A percentile compares a stretch with the other conserved stretches of the same genome.
Evolutionary conservation across 2,797 vertebrate genomes (phyloP).

Genomic region (Acanthurus tractus): DNA sequence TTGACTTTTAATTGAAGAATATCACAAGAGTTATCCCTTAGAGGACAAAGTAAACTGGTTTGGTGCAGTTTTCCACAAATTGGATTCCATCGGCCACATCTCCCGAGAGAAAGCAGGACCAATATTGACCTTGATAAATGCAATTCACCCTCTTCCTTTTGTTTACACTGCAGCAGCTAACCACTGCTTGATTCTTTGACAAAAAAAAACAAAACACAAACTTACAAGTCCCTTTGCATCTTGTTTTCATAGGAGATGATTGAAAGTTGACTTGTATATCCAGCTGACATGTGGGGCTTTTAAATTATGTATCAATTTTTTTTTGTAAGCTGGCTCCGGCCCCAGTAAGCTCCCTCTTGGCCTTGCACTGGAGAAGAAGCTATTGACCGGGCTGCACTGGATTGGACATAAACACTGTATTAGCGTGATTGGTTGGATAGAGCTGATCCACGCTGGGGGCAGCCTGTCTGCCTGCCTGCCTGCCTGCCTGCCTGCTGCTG

Average conservation of each 20-base stretch:
- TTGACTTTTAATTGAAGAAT: neutral
- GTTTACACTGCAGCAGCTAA: neutral
- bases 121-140: constrained; percentile 49
- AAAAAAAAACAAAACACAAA: constrained; percentile 7
- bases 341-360: constrained; percentile 56
- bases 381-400: constrained; percentile 70
- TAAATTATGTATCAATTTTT: constrained; percentile 47
- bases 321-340: constrained; percentile 28
- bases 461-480: constrained; percentile 70
- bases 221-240: neutral
- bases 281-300: constrained; percentile 27
- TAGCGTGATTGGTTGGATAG: constrained; percentile 81
- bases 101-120: constrained; percentile 31
- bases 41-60: constrained; percentile 43
- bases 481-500: constrained; percentile 68
- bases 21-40: constrained; percentile 17
- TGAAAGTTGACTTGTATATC: constrained; percentile 14
- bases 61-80: constrained; percentile 35
- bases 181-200: neutral
- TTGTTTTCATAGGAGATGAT: constrained; percentile 25
- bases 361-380: constrained; percentile 51
- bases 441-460: constrained; percentile 76
- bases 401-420: constrained; percentile 82
- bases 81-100: constrained; percentile 45
- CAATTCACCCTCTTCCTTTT: constrained; percentile 15